These are phyloP conservation scores for Papilio polyxenes DNA, from an alignment of 1,140 invertebrate genomes.

Conservation along the genomic window DNA sequence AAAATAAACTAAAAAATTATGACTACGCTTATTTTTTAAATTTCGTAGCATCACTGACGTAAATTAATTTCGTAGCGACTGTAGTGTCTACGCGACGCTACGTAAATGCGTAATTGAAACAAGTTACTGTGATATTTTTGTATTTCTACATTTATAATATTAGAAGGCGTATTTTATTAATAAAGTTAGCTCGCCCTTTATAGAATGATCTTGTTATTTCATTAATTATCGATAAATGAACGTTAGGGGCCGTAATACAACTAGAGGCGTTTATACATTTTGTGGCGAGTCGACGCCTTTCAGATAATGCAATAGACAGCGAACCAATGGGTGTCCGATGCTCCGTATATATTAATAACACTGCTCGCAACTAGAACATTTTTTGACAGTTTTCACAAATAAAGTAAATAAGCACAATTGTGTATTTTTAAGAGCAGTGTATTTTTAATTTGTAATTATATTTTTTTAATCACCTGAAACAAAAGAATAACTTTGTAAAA, in stretches of 20 bases:
- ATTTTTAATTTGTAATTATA: too few species aligned
- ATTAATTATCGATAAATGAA: slow-evolving; percentile 22
- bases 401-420: too few species aligned
- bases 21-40: neutral
- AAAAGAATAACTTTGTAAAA: too few species aligned
- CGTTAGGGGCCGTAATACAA: slow-evolving; percentile 4
- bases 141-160: neutral
- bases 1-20: too few species aligned
- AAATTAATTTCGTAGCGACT: neutral
- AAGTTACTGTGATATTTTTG: neutral
- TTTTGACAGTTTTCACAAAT: neutral
- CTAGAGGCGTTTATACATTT: slow-evolving; percentile 17
- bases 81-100: neutral
- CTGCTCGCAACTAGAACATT: neutral
- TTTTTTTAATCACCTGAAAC: too few species aligned
- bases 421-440: too few species aligned
- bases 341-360: neutral
- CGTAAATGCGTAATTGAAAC: neutral
- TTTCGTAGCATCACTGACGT: neutral
- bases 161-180: neutral
- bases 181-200: neutral
- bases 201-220: neutral
- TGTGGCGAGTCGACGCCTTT: neutral
- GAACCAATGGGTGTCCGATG: neutral
- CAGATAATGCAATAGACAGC: slow-evolving; percentile 1